Evolutionary conservation across 2,888 invertebrate species (phyloP), one percentile per base, ranked within the genome.

Genomic region (Hoplodrina ambigua): DNA sequence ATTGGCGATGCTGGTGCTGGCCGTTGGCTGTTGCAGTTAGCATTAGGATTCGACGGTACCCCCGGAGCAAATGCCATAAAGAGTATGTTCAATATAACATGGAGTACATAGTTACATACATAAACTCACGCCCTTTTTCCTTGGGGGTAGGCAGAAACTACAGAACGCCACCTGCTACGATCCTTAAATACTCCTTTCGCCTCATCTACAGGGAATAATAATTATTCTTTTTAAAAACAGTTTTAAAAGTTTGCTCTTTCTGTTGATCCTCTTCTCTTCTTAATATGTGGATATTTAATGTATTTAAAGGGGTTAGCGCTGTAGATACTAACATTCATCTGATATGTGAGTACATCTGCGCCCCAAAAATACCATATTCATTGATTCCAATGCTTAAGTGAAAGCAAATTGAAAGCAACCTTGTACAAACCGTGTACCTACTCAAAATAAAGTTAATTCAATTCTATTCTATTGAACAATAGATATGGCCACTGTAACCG

Each of bases 401-500:
- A 25, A 50, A 72, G 41, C n/a, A 30, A 13, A 72, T 70, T 63
- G 54, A 55, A 71, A 56, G 11, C 64, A 56, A 52, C 50, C 50
- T 19, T 17, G 44, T 46, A 56, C 25, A n/a, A 56, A 57, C 33
- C 54, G 25, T 15, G 58, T 46, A 52, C 25, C 15, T 59, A 67
- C 55, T 59, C 20, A 46, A 67, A 69, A 56, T 13, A 53, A 60
- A 67, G 55, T 41, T 44, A 62, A 69, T 76, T 65, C 74, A 53
- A 72, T 67, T 75, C 50, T 19, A 57, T 58, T 58, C 49, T 53
- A 62, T 65, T 58, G 59, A 72, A 63, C 67, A 59, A 55, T 37
- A 62, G 49, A 37, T 46, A 60, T 49, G 58, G 62, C 76, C 57
- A 67, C 67, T 72, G 73, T 68, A 63, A 57, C 63, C 19, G 55